These are phyloP conservation scores for Poecilia gillii DNA, from an alignment of 2,797 vertebrate genomes.

Conservation along the genomic window DNA sequence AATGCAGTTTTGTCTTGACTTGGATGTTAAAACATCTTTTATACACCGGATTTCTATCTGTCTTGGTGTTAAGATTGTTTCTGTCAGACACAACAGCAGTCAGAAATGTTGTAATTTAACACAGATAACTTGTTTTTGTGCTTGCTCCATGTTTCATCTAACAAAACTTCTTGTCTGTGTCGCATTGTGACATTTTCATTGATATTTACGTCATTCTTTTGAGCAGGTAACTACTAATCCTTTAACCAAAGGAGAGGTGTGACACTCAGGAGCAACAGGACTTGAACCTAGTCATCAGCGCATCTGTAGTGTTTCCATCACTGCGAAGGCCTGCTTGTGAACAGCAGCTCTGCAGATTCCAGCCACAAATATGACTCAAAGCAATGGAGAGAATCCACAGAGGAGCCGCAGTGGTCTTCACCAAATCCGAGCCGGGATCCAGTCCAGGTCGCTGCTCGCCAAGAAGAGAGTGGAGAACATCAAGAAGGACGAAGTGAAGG, in stretches of 20 bases:
- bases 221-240: conserved; percentile 4
- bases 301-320: background rate
- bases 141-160: background rate
- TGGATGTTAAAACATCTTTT: background rate
- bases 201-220: background rate
- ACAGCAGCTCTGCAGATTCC: conserved; percentile 17
- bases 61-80: background rate
- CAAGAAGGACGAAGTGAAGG: conserved; percentile 86
- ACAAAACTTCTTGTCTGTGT: background rate
- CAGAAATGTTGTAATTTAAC: background rate
- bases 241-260: conserved; percentile 25
- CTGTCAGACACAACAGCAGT: background rate
- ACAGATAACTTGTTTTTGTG: background rate
- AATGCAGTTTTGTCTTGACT: background rate
- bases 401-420: conserved; percentile 82
- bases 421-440: conserved; percentile 87
- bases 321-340: background rate
- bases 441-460: conserved; percentile 84
- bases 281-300: background rate
- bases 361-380: conserved; percentile 84
- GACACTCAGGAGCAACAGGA: conserved; percentile 1
- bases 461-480: conserved; percentile 89
- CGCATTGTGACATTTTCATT: background rate
- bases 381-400: conserved; percentile 85
- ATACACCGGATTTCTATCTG: background rate